Percentiles rank a stretch among this genome's conserved stretches.
These are phyloP conservation scores for Paedocypris sp. DNA, from an alignment of 2,113 vertebrate species.

Conservation along the genomic window DNA sequence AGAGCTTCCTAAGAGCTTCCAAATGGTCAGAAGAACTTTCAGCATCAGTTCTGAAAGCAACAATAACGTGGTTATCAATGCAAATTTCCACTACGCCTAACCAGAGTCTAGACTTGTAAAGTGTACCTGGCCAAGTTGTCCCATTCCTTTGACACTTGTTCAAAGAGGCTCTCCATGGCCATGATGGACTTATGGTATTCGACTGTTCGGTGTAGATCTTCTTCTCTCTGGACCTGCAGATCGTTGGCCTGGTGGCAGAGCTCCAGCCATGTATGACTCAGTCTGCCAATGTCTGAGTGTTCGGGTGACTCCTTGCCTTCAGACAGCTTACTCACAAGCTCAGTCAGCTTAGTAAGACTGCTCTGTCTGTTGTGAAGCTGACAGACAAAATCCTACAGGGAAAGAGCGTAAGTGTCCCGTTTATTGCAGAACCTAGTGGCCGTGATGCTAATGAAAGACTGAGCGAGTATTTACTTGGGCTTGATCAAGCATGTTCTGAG, in stretches of 20 bases:
- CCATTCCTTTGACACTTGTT: conserved; percentile 90
- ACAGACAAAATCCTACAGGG: conserved; percentile 73
- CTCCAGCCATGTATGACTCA: conserved; percentile 78
- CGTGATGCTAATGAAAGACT: too few species aligned
- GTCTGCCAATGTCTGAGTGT: conserved; percentile 70
- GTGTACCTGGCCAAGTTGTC: conserved; percentile 90
- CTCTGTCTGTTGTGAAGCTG: conserved; percentile 75
- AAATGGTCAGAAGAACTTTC: conserved; percentile 85
- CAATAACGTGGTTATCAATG: background rate
- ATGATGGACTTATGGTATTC: conserved; percentile 77
- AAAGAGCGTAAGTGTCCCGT: background rate
- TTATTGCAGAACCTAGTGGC: too few species aligned
- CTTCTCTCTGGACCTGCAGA: conserved; percentile 73
- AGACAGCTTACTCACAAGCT: conserved; percentile 74
- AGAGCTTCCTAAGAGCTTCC: conserved; percentile 77
- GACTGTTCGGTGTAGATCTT: conserved; percentile 77
- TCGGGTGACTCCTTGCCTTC: conserved; percentile 77
- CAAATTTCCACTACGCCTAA: background rate
- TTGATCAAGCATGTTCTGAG: conserved; percentile 85
- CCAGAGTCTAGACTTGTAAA: conserved; percentile 39
- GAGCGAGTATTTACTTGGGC: conserved; percentile 78
- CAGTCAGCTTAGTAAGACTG: conserved; percentile 67
- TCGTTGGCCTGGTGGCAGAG: conserved; percentile 72
- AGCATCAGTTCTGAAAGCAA: conserved; percentile 70
- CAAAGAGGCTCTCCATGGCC: conserved; percentile 76